phyloP scores from a whole-genome alignment of 2,797 vertebrate genomes.

The Lepilemur ruficaudatus region DNA sequence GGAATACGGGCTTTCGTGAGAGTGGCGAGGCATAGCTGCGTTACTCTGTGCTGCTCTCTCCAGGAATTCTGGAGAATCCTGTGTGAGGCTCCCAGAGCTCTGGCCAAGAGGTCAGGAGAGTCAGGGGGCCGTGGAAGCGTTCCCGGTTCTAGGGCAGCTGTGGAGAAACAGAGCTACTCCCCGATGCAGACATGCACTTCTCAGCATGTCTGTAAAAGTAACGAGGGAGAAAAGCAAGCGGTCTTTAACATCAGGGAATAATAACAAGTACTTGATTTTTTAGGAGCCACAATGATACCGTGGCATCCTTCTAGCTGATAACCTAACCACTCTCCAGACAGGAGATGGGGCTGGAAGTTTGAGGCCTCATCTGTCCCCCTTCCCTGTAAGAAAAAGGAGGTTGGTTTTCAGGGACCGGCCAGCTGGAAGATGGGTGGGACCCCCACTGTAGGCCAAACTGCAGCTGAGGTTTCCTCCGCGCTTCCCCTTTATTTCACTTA shows the following conservation, averaged over 20 bases:
- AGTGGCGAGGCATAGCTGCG: background rate
- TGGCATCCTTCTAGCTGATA: conserved; percentile 18
- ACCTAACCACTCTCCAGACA: background rate
- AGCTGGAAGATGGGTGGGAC: background rate
- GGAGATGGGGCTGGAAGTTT: conserved; percentile 54
- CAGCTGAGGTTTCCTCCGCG: background rate
- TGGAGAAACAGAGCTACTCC: background rate
- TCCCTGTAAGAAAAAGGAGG: conserved; percentile 7
- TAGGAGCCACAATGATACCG: background rate
- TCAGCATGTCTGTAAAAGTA: background rate
- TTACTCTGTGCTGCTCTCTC: background rate
- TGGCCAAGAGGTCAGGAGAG: background rate
- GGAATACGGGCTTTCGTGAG: background rate
- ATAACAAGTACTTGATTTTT: conserved; percentile 9
- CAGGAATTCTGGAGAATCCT: conserved; percentile 37
- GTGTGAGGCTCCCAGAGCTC: background rate
- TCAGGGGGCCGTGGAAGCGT: background rate
- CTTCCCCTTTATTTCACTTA: conserved; percentile 52
- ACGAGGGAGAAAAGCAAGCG: background rate
- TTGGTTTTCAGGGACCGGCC: background rate
- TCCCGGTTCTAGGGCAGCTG: background rate
- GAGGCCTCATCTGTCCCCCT: background rate
- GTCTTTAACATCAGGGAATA: background rate
- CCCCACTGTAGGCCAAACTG: background rate
- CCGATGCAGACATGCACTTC: background rate